A percentile compares a stretch with the other conserved stretches of the same genome.
phyloP scores from a whole-genome alignment of 2,113 vertebrate species.

The Pituophis catenifer region DNA sequence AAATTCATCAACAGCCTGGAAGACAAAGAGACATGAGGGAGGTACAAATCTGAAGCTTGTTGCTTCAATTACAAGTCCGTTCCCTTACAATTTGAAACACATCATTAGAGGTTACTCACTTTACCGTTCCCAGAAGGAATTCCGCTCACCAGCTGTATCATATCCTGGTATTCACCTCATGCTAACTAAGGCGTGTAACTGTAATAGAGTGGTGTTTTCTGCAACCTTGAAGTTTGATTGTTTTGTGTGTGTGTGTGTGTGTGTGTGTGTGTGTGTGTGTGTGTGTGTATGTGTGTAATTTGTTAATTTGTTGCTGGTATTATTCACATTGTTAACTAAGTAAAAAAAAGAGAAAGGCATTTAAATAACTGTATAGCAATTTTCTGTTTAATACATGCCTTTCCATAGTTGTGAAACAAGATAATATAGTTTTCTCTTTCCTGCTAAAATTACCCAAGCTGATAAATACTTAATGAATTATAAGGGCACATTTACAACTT shows the following conservation, averaged over 20 bases:
- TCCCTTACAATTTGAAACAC: constrained; percentile 25
- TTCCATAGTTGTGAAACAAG: neutral
- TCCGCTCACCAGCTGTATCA: constrained; percentile 16
- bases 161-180: neutral
- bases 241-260: neutral
- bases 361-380: neutral
- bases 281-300: neutral
- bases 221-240: neutral
- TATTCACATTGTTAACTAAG: neutral
- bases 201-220: neutral
- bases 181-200: neutral
- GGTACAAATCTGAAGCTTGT: constrained; percentile 34
- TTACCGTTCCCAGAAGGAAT: neutral
- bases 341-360: neutral
- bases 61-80: constrained; percentile 27
- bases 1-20: constrained; percentile 36
- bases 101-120: constrained; percentile 8
- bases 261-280: neutral
- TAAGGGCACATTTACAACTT: neutral
- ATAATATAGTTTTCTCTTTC: neutral
- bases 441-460: neutral
- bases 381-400: neutral
- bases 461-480: neutral
- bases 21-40: constrained; percentile 11
- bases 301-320: neutral